Conservation (phyloP, 2,888 invertebrate species). For the Clivina fossor region DNA sequence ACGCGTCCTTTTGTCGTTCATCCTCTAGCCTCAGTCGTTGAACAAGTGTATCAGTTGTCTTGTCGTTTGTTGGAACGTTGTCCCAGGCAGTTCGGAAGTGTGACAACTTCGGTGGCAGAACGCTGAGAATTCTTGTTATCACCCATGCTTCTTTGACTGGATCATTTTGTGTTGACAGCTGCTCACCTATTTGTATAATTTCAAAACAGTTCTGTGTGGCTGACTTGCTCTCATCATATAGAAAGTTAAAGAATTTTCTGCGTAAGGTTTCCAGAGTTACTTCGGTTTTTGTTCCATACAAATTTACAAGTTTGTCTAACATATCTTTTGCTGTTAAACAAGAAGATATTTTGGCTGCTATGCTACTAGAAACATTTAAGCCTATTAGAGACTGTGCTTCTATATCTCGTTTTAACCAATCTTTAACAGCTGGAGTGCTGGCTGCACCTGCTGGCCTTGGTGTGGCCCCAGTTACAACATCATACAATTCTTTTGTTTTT, state of each 20-base stretch:
- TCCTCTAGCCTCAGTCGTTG: constrained; percentile 15
- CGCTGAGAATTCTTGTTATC: constrained; percentile 11
- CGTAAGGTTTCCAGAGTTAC: constrained; percentile 37
- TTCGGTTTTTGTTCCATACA: constrained; percentile 39
- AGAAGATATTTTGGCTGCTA: constrained; percentile 39
- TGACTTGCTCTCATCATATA: constrained; percentile 38
- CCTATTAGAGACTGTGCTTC: constrained; percentile 42
- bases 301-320: constrained; percentile 37
- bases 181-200: constrained; percentile 32
- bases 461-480: constrained; percentile 3
- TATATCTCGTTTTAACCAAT: constrained; percentile 39
- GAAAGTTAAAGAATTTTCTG: constrained; percentile 39
- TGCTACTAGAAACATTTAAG: constrained; percentile 38
- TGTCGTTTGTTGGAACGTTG: constrained; percentile 13
- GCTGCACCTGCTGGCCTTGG: constrained; percentile 24
- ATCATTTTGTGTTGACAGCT: constrained; percentile 10
- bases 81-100: constrained; percentile 24
- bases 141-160: constrained; percentile 8
- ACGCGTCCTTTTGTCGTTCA: constrained; percentile 8
- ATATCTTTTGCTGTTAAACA: constrained; percentile 38
- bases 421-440: constrained; percentile 26
- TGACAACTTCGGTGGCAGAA: constrained; percentile 18
- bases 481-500: constrained; percentile 38
- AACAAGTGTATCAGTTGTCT: constrained; percentile 14
- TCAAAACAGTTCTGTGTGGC: constrained; percentile 38